phyloP scores from a whole-genome alignment of 2,113 vertebrate genomes.

The Seriola rivoliana region DNA sequence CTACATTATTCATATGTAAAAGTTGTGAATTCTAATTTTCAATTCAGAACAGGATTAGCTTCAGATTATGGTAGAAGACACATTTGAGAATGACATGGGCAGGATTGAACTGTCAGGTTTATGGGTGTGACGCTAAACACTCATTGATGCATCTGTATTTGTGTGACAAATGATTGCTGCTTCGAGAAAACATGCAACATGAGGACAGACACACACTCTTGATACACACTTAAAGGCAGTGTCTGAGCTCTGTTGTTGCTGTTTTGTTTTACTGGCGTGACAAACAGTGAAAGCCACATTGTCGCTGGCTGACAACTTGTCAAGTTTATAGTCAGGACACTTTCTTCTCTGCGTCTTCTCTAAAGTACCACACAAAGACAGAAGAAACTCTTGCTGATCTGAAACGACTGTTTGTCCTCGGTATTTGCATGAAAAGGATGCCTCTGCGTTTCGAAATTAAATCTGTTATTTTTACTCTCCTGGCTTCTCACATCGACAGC shows the following conservation, averaged over 20 bases:
- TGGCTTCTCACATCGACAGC: background rate
- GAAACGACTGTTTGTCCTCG: slow-evolving; percentile 19
- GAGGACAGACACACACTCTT: background rate
- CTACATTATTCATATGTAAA: slow-evolving; percentile 2
- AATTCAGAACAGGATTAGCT: background rate
- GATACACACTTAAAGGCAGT: slow-evolving; percentile 21
- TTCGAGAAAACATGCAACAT: slow-evolving; percentile 10
- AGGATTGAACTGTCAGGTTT: slow-evolving; percentile 13
- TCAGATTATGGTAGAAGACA: background rate
- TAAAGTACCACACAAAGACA: slow-evolving; percentile 20
- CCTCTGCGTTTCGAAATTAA: slow-evolving; percentile 21
- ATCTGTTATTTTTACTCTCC: slow-evolving; percentile 19
- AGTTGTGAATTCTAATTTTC: background rate
- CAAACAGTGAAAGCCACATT: slow-evolving; percentile 38
- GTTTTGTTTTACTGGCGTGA: slow-evolving; percentile 37
- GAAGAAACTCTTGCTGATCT: slow-evolving; percentile 25
- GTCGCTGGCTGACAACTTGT: slow-evolving; percentile 47
- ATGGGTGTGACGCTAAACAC: background rate
- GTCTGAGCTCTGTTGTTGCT: slow-evolving; percentile 19
- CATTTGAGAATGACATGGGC: background rate
- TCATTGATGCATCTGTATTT: background rate
- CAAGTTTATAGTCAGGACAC: slow-evolving; percentile 40
- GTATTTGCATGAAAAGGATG: slow-evolving; percentile 26
- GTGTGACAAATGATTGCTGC: background rate
- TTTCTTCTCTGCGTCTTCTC: slow-evolving; percentile 17